Conservation (phyloP, 23 tunicate species). For the Ascidia mentula region DNA sequence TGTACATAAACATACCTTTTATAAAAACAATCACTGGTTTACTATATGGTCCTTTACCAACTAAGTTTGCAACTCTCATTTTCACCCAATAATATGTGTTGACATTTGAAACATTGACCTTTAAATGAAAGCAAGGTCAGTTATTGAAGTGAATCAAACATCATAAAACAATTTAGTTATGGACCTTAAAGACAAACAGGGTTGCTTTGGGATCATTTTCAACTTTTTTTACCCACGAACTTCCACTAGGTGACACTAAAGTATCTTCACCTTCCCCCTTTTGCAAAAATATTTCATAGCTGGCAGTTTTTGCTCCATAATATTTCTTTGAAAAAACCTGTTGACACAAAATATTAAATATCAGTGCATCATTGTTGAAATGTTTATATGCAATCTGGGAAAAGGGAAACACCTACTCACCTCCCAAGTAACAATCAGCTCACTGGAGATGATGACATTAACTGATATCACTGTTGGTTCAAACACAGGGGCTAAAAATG, state of each 20-base stretch:
- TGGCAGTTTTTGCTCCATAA: constrained; percentile 40
- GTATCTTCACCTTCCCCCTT: constrained; percentile 18
- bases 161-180: too few species aligned
- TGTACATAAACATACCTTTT: too few species aligned
- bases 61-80: constrained; percentile 37
- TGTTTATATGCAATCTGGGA: too few species aligned
- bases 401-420: too few species aligned
- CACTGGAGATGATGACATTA: neutral
- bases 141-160: too few species aligned
- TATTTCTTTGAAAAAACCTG: neutral
- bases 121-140: too few species aligned
- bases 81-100: constrained; percentile 41
- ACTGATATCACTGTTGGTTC: neutral
- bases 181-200: constrained; percentile 24
- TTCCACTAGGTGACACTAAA: neutral
- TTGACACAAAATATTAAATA: too few species aligned
- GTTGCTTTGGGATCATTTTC: constrained; percentile 8
- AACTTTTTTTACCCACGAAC: constrained; percentile 22
- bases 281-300: constrained; percentile 24
- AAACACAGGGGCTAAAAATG: constrained; percentile 12
- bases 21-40: too few species aligned
- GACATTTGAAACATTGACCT: constrained; percentile 54
- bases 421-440: constrained; percentile 22
- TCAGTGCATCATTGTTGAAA: too few species aligned
- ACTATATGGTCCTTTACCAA: constrained; percentile 59